Percentiles rank a stretch among this genome's conserved stretches.
These are phyloP conservation scores for Pipistrellus pygmaeus DNA, from an alignment of 2,797 vertebrate species.

Conservation along the genomic window DNA sequence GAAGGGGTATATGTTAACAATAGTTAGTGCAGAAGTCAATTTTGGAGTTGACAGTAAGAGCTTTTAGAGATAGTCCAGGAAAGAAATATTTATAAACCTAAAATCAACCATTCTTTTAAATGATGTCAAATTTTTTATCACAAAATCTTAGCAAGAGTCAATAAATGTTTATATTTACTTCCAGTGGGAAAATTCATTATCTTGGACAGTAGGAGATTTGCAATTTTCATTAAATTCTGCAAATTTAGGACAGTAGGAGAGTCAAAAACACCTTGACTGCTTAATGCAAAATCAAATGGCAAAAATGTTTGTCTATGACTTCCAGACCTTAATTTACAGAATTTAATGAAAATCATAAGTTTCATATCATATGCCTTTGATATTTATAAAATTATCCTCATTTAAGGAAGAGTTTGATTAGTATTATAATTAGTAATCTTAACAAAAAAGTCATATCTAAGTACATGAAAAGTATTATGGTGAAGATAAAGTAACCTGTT, in stretches of 20 bases:
- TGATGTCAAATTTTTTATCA: slow-evolving; percentile 49
- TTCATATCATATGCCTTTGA: slow-evolving; percentile 4
- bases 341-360: slow-evolving; percentile 1
- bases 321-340: slow-evolving; percentile 9
- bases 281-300: slow-evolving; percentile 47
- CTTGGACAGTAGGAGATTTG: slow-evolving; percentile 31
- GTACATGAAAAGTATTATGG: background rate
- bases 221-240: slow-evolving; percentile 51
- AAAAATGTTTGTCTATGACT: slow-evolving; percentile 55
- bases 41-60: slow-evolving; percentile 39
- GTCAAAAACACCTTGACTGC: slow-evolving; percentile 33
- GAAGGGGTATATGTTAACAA: background rate
- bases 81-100: slow-evolving; percentile 56
- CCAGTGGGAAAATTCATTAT: background rate
- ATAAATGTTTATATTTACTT: slow-evolving; percentile 41
- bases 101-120: slow-evolving; percentile 66
- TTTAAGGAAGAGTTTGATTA: background rate
- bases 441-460: background rate
- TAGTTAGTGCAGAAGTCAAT: slow-evolving; percentile 23
- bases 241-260: slow-evolving; percentile 22
- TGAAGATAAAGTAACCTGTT: background rate
- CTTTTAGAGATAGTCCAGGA: slow-evolving; percentile 11
- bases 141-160: slow-evolving; percentile 57
- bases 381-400: slow-evolving; percentile 55
- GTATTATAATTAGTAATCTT: slow-evolving; percentile 16